Evolutionary conservation across 2,888 invertebrate species (phyloP), one percentile per base, ranked within the genome.

Genomic region (Brachyptera putata): DNA sequence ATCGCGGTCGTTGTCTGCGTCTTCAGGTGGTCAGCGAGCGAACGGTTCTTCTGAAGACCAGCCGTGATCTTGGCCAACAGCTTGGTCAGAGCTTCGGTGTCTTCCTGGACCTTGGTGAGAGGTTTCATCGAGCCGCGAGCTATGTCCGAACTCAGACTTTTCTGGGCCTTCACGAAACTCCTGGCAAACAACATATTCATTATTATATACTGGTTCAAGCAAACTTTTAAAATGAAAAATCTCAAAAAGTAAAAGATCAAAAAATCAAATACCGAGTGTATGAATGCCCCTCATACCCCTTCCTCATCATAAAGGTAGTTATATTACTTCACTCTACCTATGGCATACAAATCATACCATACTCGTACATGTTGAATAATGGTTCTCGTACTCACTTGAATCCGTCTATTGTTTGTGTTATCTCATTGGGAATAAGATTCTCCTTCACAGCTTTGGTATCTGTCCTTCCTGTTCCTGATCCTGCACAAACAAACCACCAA

Each of bases 151-250:
- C 89, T 86, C 34, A 87, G 78, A 0, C 82, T 78, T 73, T 94
- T 94, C 72, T 94, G 92, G 61, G 87, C 86, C 76, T 93, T 93
- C 0, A 94, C 88, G 73, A 89, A 87, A 60, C 84, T 84, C 66
- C 81, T 81, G 64, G 5, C 69, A 68, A 61, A 57, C 30, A 49
- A 58, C 16, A 58, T n/a, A n/a, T n/a, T n/a, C n/a, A n/a, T 41
- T 46, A 55, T n/a, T n/a, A n/a, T n/a, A n/a, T n/a, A n/a, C n/a
- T n/a, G n/a, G n/a, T n/a, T n/a, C n/a, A n/a, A n/a, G n/a, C n/a
- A n/a, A n/a, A n/a, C n/a, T n/a, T n/a, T n/a, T n/a, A n/a, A n/a
- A n/a, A n/a, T n/a, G n/a, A n/a, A n/a, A n/a, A n/a, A n/a, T n/a
- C n/a, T n/a, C n/a, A n/a, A n/a, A n/a, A n/a, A n/a, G n/a, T n/a